Base-by-base conservation (phyloP, 2,113 vertebrate species). In the Menidia beryllina region DNA sequence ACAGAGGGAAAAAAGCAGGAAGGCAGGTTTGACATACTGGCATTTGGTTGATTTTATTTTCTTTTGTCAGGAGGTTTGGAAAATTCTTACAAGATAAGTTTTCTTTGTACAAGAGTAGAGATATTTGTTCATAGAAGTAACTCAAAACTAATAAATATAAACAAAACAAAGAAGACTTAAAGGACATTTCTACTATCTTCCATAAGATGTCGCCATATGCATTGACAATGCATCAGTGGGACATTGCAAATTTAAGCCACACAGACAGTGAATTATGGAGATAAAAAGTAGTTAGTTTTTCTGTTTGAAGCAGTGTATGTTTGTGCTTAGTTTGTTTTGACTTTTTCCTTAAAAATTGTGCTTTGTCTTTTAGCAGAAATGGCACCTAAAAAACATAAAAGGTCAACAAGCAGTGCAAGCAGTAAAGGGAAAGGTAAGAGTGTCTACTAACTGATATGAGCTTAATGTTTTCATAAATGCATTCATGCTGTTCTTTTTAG, bases 351-450 rank as follows among this genome's bases (percentile, higher is more conserved):
- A 23, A n/a, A 27, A 2, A 52, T 13, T 14, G 1, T 54, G 50
- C 39, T 10, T 27, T 27, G 43, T 7, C 12, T 2, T 38, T 54
- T 20, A 69, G 55, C 63, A 83, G 85, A 12, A 2, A 93, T 92
- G 91, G 55, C 85, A 59, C 21, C 49, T 21, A 95, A 94, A 69
- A 89, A n/a, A 71, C 2, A 59, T 14, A 79, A 70, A 47, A 75
- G 75, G 59, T 39, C 1, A 47, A 57, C 4, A 57, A 82, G 56
- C 26, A 48, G 48, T 48, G 45, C 77, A 25, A 47, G 66, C 6
- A 75, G 49, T 30, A 90, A 89, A 73, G 56, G 23, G 17, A 94
- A 91, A 88, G 60, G 26, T 66, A 74, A 79, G 68, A 24, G 82
- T 83, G 43, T 74, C 81, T 67, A 30, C 63, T 34, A 34, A 34